phyloP scores from a whole-genome alignment of 2,888 invertebrate genomes.

The Ectemnius continuus region DNA sequence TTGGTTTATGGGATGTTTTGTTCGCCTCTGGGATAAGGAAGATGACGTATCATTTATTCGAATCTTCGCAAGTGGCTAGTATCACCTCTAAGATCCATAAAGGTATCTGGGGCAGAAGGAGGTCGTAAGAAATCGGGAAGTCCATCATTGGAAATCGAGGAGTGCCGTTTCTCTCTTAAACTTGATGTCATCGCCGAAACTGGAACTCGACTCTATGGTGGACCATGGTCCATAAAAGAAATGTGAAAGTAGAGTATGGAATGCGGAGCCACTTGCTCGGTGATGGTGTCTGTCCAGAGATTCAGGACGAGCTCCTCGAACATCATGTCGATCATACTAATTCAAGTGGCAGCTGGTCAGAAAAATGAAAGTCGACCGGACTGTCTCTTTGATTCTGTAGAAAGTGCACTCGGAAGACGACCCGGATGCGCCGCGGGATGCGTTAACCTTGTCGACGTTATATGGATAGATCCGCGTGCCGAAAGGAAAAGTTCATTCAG shows the following conservation, averaged over 20 bases:
- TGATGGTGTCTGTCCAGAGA: not conserved
- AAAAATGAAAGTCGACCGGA: slow-evolving; percentile 44
- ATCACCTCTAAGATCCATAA: not conserved
- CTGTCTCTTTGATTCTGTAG: slow-evolving; percentile 16
- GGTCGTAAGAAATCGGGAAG: not conserved
- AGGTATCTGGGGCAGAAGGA: not conserved
- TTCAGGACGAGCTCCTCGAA: not conserved
- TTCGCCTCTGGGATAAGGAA: no score
- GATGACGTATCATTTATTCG: no score
- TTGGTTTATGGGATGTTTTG: no score
- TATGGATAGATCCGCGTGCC: no score
- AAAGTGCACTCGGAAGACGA: slow-evolving; percentile 34
- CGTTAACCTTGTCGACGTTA: not conserved
- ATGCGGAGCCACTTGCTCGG: slow-evolving; percentile 53
- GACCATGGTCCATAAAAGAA: slow-evolving; percentile 43
- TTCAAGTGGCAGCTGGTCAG: slow-evolving; percentile 12
- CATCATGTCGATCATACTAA: slow-evolving; percentile 35
- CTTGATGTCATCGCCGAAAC: slow-evolving; percentile 29
- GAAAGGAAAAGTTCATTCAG: no score
- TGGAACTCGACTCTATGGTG: slow-evolving; percentile 30
- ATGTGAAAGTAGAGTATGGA: slow-evolving; percentile 63
- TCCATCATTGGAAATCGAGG: no score
- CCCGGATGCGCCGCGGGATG: slow-evolving; percentile 32
- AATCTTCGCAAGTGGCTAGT: no score
- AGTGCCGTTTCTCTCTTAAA: not conserved